Conservation (phyloP, 2,113 vertebrate species). For the Anolis sagrei region DNA sequence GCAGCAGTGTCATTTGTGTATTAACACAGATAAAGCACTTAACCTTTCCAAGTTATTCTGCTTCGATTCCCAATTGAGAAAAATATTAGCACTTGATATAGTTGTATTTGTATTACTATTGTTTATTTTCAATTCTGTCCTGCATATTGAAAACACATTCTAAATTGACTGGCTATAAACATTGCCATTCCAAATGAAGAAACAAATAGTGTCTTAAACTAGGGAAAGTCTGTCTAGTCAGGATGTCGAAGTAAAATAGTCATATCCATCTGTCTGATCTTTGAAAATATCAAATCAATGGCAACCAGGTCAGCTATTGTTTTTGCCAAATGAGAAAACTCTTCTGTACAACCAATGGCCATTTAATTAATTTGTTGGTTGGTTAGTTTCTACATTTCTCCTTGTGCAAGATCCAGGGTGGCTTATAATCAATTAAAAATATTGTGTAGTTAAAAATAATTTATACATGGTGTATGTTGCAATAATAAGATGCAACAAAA, state of each 20-base stretch:
- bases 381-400: no score
- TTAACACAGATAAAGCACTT: background rate
- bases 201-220: background rate
- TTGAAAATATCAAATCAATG: background rate
- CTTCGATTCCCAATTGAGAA: background rate
- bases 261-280: background rate
- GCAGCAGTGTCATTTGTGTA: background rate
- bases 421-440: no score
- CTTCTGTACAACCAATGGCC: no score
- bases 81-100: background rate
- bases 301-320: background rate
- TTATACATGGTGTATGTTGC: no score
- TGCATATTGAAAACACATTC: background rate
- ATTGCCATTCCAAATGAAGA: background rate
- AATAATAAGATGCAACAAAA: no score
- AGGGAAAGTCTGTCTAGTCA: background rate
- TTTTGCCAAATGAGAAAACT: background rate
- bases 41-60: slow-evolving; percentile 16
- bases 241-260: background rate
- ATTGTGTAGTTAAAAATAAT: no score
- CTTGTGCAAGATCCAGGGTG: no score
- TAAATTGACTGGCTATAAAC: background rate
- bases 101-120: background rate
- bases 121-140: background rate
- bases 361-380: no score